Evolutionary conservation across 2,888 invertebrate genomes (phyloP).

Genomic region (Kuschelorhynchus macadamiae): DNA sequence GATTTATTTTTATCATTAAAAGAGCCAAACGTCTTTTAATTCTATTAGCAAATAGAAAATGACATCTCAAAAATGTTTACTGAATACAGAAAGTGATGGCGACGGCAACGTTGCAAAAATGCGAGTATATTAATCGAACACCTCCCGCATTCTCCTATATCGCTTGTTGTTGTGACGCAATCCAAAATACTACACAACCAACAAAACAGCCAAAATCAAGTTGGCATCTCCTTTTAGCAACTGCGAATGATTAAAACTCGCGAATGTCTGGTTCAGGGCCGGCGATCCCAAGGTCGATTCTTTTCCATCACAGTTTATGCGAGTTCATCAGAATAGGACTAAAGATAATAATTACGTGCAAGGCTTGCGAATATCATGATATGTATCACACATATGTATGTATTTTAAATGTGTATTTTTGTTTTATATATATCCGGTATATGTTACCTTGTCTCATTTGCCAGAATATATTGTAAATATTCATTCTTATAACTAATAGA

Average conservation of each 20-base stretch:
- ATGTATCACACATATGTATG: no score
- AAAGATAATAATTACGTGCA: no score
- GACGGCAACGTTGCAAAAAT: constrained; percentile 17
- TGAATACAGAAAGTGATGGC: not conserved
- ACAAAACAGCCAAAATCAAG: constrained; percentile 34
- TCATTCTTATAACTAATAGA: no score
- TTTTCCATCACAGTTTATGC: constrained; percentile 21
- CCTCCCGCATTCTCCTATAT: constrained; percentile 8
- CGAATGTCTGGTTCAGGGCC: constrained; percentile 46
- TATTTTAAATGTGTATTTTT: no score
- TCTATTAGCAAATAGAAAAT: no score
- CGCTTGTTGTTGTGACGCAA: constrained; percentile 37
- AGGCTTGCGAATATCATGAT: no score
- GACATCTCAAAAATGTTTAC: no score
- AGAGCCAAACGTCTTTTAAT: no score
- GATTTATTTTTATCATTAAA: no score
- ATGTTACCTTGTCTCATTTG: no score
- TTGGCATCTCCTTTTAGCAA: constrained; percentile 24
- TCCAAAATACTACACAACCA: constrained; percentile 37
- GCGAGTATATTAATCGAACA: constrained; percentile 9
- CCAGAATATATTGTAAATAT: no score
- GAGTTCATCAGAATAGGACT: constrained; percentile 15
- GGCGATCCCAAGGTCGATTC: constrained; percentile 34
- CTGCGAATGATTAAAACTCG: constrained; percentile 18
- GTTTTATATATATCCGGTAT: no score